Evolutionary conservation across 1,140 invertebrate species (phyloP), one percentile per base, ranked within the genome.

Genomic region (Tetragnatha versicolor): DNA sequence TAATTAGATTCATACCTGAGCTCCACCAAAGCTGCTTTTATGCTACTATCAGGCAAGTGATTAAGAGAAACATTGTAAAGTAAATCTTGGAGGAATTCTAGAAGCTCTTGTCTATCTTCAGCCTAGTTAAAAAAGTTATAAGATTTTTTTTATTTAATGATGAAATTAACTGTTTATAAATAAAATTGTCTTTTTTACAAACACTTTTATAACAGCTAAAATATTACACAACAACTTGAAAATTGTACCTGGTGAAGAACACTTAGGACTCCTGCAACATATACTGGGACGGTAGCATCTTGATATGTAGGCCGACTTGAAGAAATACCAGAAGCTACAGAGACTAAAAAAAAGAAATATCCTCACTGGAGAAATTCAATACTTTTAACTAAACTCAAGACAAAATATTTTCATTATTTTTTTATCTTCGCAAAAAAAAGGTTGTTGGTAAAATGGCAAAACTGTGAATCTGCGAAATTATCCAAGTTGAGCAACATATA

Each of bases 11-110:
- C 31, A 53, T 83, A 86, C 84, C 85, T 84, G 33, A 88, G 79
- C 79, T 88, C 89, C 68, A 88, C 86, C 58, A 91, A 84, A 3
- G 89, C 87, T 55, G 90, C 85, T 51, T 88, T 85, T 12, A 90
- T 83, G 81, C 87, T 87, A 81, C 87, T 86, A 22, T 89, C 82
- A 3, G 89, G 88, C 4, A 87, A 86, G 9, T 89, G 86, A 80
- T 87, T 88, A 14, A 89, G 79, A 10, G 89, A 87, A 79, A 90
- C 82, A 27, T 86, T 87, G 70, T 85, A 87, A 5, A 90, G 79
- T 65, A 90, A 87, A 69, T 88, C 85, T 73, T 87, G 86, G 31
- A 90, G 81, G 66, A 88, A 87, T 49, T 83, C 83, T 17, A 85
- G 83, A n/a, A 89, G 70, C 79, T 89, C 88, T 51, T 86, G 84